Conservation (phyloP, 2,797 vertebrate species). For the Phrynocephalus vlangalii region DNA sequence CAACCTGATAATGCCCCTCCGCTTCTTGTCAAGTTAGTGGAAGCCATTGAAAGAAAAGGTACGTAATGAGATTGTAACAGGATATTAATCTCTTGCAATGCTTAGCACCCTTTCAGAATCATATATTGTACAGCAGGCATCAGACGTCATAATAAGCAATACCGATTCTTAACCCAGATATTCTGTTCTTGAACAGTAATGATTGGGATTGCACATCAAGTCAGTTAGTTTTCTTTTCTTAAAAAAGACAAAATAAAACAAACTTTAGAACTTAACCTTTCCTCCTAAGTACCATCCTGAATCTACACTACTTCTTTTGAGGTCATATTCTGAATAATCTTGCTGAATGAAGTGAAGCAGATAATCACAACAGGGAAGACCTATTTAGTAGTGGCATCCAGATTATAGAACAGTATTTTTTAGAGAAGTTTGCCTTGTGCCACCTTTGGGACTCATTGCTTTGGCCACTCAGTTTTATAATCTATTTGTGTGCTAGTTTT, state of each 20-base stretch:
- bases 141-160: not conserved
- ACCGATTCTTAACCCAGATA: not conserved
- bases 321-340: not conserved
- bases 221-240: not conserved
- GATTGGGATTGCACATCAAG: conserved; percentile 5
- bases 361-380: not conserved
- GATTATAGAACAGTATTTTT: not conserved
- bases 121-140: not conserved
- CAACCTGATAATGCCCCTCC: conserved; percentile 89
- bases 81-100: not conserved
- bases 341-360: not conserved
- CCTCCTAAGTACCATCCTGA: not conserved
- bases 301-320: not conserved
- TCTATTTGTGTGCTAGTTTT: not conserved
- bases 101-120: not conserved
- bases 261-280: not conserved
- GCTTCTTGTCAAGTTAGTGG: conserved; percentile 87
- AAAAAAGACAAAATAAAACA: not conserved
- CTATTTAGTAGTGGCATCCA: not conserved
- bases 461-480: not conserved
- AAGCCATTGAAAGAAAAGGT: conserved; percentile 96
- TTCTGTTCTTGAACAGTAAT: not conserved
- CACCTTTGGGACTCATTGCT: not conserved
- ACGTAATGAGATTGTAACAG: conserved; percentile 23
- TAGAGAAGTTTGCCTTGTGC: not conserved